Percentiles rank a stretch among this genome's conserved stretches.
These are phyloP conservation scores for Hestina assimilis DNA, from an alignment of 1,140 invertebrate species.

Conservation along the genomic window DNA sequence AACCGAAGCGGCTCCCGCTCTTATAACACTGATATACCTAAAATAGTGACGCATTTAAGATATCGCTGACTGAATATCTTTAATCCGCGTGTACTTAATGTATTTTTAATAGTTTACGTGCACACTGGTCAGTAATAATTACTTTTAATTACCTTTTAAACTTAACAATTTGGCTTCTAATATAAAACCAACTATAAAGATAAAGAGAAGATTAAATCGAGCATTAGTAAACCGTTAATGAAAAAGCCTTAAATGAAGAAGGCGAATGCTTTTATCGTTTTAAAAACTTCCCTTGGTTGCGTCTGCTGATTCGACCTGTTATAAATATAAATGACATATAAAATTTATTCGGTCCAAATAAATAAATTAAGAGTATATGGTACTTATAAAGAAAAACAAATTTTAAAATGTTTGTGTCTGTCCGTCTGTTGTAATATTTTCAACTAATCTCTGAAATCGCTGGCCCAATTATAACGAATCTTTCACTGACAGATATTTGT, in stretches of 20 bases:
- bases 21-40: constrained; percentile 8
- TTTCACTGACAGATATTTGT: too few species aligned
- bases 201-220: not conserved
- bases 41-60: constrained; percentile 15
- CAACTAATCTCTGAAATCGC: too few species aligned
- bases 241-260: not conserved
- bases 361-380: too few species aligned
- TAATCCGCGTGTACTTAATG: constrained; percentile 15
- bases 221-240: not conserved
- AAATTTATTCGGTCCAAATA: too few species aligned
- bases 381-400: too few species aligned
- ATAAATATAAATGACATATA: too few species aligned
- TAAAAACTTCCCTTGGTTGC: not conserved
- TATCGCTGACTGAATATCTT: constrained; percentile 4
- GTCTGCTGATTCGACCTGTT: too few species aligned
- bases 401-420: too few species aligned
- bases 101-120: constrained; percentile 22
- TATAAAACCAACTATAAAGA: not conserved
- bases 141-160: constrained; percentile 14
- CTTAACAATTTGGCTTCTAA: not conserved
- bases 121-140: constrained; percentile 1
- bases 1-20: constrained; percentile 1
- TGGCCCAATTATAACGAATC: too few species aligned
- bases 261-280: not conserved
- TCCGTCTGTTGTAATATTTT: too few species aligned